A percentile compares a stretch with the other conserved stretches of the same genome.
Evolutionary conservation across 2,888 invertebrate genomes (phyloP).

Genomic region (Folsomia manolachei): DNA sequence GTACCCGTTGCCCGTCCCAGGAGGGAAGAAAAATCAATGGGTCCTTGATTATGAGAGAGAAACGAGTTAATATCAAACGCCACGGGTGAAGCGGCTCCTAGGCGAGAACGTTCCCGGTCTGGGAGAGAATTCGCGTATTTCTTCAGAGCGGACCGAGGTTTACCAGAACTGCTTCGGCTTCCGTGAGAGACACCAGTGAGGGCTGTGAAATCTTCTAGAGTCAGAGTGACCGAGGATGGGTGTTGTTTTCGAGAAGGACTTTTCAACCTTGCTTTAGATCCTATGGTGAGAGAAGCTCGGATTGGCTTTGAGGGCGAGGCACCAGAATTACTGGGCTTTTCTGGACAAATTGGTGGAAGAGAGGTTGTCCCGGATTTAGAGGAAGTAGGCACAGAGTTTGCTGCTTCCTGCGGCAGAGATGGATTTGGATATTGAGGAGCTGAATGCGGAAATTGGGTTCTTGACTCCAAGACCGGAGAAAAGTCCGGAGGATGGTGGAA

Average conservation of each 20-base stretch:
- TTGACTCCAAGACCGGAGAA: conserved; percentile 18
- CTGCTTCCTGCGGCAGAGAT: background rate
- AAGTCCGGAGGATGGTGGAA: background rate
- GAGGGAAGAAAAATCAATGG: conserved; percentile 35
- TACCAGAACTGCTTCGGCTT: background rate
- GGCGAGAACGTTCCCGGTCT: conserved; percentile 33
- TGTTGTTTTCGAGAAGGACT: conserved; percentile 32
- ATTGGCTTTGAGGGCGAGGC: conserved; percentile 24
- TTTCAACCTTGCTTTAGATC: conserved; percentile 30
- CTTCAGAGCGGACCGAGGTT: conserved; percentile 13
- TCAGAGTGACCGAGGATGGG: background rate
- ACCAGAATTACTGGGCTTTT: background rate
- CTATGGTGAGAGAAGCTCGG: conserved; percentile 32
- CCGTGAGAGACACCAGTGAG: conserved; percentile 16
- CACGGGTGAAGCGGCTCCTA: conserved; percentile 33
- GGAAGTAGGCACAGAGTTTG: too few relatives aligned
- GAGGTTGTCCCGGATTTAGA: background rate
- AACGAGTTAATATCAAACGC: conserved; percentile 39
- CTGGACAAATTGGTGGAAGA: conserved; percentile 42
- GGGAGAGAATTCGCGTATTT: conserved; percentile 48
- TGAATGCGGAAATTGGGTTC: conserved; percentile 13
- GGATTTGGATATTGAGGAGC: too few relatives aligned
- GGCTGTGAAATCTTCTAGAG: conserved; percentile 12
- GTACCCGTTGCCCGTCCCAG: conserved; percentile 21
- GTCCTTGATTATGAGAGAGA: conserved; percentile 36